Evolutionary conservation across 64 coral and sea anemone genomes (phyloP).

Genomic region (Hydrozoanthus tunicans): DNA sequence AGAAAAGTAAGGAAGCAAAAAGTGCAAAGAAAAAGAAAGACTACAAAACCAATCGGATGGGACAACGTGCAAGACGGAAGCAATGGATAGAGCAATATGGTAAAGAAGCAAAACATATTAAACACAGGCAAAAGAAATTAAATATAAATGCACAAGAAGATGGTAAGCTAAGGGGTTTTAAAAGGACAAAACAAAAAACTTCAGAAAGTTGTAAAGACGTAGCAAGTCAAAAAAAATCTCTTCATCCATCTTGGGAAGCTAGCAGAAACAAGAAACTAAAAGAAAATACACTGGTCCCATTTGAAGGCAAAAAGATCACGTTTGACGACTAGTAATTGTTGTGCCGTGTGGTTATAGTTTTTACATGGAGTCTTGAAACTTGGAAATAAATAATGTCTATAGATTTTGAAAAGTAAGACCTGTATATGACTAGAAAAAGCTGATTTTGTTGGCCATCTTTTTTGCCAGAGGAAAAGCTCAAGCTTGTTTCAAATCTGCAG

Average conservation of each 20-base stretch:
- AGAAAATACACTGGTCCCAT: conserved; percentile 54
- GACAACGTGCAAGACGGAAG: conserved; percentile 72
- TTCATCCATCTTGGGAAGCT: conserved; percentile 84
- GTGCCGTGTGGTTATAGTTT: not conserved
- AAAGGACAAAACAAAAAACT: not conserved
- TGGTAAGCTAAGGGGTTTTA: not conserved
- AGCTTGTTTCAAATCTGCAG: too few relatives aligned
- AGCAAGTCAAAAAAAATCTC: not conserved
- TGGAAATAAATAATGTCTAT: too few relatives aligned
- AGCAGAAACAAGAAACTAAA: conserved; percentile 64
- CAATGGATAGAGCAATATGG: conserved; percentile 79
- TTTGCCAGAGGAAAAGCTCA: too few relatives aligned
- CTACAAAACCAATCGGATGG: conserved; percentile 61
- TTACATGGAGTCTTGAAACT: not conserved
- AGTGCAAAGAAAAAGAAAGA: conserved; percentile 12
- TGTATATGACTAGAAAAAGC: too few relatives aligned
- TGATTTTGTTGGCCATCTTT: too few relatives aligned
- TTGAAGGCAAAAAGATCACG: conserved; percentile 75
- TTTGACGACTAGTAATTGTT: conserved; percentile 53
- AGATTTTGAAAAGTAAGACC: too few relatives aligned
- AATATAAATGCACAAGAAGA: not conserved
- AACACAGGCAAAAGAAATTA: not conserved
- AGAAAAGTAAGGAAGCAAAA: not conserved
- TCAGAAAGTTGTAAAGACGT: not conserved
- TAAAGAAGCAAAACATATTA: conserved; percentile 72